Conservation (phyloP, 2,113 vertebrate genomes). For the Ahaetulla prasina region DNA sequence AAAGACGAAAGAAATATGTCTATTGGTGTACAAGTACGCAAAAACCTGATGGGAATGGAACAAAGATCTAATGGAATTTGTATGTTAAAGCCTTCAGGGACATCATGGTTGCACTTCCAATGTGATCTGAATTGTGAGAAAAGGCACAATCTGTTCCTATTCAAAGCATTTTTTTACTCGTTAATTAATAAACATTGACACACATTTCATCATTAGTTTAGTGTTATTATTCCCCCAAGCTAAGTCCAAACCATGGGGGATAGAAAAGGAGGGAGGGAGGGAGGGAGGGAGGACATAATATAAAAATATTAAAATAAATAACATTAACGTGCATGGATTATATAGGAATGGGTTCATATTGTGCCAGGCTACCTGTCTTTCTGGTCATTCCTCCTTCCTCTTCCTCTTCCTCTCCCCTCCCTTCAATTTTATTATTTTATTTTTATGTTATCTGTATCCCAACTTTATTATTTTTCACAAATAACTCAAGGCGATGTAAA, state of each 20-base stretch:
- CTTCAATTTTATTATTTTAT: neutral
- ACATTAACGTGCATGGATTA: conserved; percentile 40
- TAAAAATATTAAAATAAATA: neutral
- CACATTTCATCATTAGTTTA: conserved; percentile 21
- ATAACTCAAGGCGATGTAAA: neutral
- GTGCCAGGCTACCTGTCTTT: neutral
- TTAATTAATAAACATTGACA: conserved; percentile 20
- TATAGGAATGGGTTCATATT: conserved; percentile 37
- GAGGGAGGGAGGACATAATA: neutral
- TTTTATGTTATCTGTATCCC: neutral
- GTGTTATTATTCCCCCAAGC: conserved; percentile 16
- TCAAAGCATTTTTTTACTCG: conserved; percentile 20
- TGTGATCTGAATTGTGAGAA: neutral
- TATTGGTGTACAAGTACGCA: neutral
- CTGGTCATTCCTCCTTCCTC: neutral
- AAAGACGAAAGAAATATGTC: neutral
- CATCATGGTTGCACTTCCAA: neutral
- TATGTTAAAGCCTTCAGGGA: conserved; percentile 1
- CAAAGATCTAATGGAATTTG: conserved; percentile 1
- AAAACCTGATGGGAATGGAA: neutral
- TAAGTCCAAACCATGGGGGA: conserved; percentile 29
- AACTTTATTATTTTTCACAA: neutral
- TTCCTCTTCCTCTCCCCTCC: neutral
- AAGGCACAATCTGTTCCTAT: neutral
- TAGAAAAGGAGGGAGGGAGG: conserved; percentile 3